phyloP scores from a whole-genome alignment of 2,888 invertebrate species.

The Amphimallon solstitiale region DNA sequence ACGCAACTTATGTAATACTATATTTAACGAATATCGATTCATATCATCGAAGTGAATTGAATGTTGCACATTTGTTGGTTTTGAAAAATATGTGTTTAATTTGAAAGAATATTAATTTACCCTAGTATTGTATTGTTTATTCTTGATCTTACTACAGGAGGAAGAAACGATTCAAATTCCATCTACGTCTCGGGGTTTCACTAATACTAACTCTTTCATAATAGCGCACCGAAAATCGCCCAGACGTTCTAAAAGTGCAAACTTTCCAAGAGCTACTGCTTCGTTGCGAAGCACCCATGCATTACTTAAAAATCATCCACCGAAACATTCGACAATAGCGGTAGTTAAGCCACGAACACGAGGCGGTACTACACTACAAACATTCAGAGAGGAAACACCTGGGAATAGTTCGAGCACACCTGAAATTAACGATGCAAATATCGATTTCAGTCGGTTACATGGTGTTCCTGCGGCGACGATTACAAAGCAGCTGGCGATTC shows the following conservation, averaged over 20 bases:
- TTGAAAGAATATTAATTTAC: no score
- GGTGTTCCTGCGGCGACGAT: constrained; percentile 48
- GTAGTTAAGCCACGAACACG: constrained; percentile 41
- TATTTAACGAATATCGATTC: no score
- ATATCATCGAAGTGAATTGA: no score
- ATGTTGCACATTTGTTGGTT: no score
- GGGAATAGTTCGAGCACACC: constrained; percentile 42
- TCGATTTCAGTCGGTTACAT: constrained; percentile 59
- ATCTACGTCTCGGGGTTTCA: constrained; percentile 19
- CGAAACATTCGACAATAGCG: constrained; percentile 32
- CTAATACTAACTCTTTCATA: not conserved
- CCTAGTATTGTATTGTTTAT: no score
- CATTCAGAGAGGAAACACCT: constrained; percentile 38
- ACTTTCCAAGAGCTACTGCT: constrained; percentile 27
- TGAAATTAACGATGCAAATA: constrained; percentile 54
- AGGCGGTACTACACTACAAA: constrained; percentile 4
- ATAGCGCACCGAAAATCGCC: constrained; percentile 15
- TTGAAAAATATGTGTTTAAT: no score
- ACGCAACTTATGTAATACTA: no score
- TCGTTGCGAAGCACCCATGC: constrained; percentile 22
- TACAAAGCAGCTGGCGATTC: not conserved
- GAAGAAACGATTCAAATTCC: constrained; percentile 10
- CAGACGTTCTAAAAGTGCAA: constrained; percentile 26
- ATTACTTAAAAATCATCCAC: constrained; percentile 36
- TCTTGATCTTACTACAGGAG: constrained; percentile 1